Conservation (phyloP, 2,888 invertebrate genomes). For the Lycia hirtaria region DNA sequence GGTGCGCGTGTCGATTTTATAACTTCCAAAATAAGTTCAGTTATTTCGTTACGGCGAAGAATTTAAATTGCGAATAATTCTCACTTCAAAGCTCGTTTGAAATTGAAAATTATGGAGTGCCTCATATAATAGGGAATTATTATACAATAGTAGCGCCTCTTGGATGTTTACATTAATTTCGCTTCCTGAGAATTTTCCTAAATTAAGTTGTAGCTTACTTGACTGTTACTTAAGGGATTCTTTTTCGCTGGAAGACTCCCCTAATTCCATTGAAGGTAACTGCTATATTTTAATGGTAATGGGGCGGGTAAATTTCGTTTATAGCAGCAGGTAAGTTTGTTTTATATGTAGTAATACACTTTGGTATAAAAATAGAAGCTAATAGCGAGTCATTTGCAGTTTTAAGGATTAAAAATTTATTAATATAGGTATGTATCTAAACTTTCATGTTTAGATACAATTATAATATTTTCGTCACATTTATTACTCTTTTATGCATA, state of each 20-base stretch:
- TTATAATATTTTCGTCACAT: too few species aligned
- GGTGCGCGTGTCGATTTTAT: constrained; percentile 32
- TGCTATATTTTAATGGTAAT: constrained; percentile 5
- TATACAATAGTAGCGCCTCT: constrained; percentile 37
- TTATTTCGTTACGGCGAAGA: constrained; percentile 37
- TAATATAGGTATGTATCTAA: too few species aligned
- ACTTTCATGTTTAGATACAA: too few species aligned
- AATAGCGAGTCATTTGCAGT: too few species aligned
- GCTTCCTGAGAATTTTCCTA: constrained; percentile 20
- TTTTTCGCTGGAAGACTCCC: constrained; percentile 5
- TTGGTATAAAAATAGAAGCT: neutral
- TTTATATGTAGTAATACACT: neutral
- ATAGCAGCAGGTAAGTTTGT: neutral
- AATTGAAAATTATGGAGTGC: constrained; percentile 43
- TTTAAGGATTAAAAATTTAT: too few species aligned
- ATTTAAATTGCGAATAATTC: constrained; percentile 42
- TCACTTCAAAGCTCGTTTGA: constrained; percentile 40
- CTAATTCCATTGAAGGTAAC: constrained; percentile 14
- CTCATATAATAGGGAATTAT: constrained; percentile 40
- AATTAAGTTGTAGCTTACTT: constrained; percentile 29
- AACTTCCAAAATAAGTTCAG: constrained; percentile 37
- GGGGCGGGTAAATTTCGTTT: neutral
- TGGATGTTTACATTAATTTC: constrained; percentile 36
- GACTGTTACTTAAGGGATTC: constrained; percentile 25
- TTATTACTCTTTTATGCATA: too few species aligned